Base-by-base conservation (phyloP, 2,888 invertebrate genomes). In the Limnephilus auricula region DNA sequence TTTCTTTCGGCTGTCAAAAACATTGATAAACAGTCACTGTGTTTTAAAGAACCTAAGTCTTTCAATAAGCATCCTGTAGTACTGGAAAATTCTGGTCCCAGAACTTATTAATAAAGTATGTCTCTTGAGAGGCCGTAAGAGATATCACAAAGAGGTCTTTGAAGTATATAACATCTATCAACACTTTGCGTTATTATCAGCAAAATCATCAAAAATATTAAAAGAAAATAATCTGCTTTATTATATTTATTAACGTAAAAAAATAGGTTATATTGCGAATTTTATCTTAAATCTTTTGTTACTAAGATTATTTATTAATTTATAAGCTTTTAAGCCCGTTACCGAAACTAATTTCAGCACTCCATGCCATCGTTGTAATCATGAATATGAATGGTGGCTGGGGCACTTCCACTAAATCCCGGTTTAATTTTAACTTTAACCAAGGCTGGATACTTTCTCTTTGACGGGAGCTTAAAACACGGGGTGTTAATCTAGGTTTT, bases 401-500 rank as follows among this genome's bases (percentile, higher is more conserved):
- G 37, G 30, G 79, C 9, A 50, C 31, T 50, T 89, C 31, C 40
- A 89, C 79, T 65, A 34, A 89, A 89, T 89, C 89, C 91, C 40
- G 90, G 89, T 37, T 78, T 90, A 80, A 90, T 89, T 89, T 88
- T 89, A 92, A 90, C 86, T 89, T 88, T 89, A 92, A 89, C 86
- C 80, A 92, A 92, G 85, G 90, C 90, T 40, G 85, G 79, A 87
- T 91, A 88, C 91, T 90, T 90, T 89, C 92, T 88, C 92, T 90
- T 79, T 80, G 82, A 87, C 79, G 34, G 88, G 89, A 92, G 93
- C 91, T 92, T 93, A 91, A 93, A 93, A 93, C 90, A 90, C 91
- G 82, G 94, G 94, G 95, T 95, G 95, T 94, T 96, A 96, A 96
- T 95, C 95, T 95, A 95, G 94, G 94, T 95, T 96, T 95, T 95